Percentiles rank a stretch among this genome's conserved stretches.
These are phyloP conservation scores for Pelodytes ibericus DNA, from an alignment of 2,797 vertebrate genomes.

Conservation along the genomic window DNA sequence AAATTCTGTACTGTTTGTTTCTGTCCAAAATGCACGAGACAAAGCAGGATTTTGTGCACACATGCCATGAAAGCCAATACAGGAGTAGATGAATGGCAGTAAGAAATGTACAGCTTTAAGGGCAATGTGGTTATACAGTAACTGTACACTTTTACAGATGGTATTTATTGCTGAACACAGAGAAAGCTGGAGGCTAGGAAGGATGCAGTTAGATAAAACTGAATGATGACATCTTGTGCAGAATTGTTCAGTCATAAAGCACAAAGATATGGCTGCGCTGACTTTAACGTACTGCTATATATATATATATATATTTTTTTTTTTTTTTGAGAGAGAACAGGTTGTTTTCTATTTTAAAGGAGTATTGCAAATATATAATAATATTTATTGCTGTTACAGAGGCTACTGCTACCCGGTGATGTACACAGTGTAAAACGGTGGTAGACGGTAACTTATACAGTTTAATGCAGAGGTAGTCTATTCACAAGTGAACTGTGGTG, in stretches of 20 bases:
- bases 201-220: constrained; percentile 32
- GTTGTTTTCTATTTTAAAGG: neutral
- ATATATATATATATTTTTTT: too few relatives aligned
- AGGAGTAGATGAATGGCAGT: neutral
- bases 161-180: constrained; percentile 18
- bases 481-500: too few relatives aligned
- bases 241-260: constrained; percentile 18
- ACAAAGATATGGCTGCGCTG: neutral
- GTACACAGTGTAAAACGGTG: too few relatives aligned
- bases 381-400: neutral
- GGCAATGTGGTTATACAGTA: neutral
- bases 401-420: neutral
- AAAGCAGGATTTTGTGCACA: too few relatives aligned
- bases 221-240: constrained; percentile 23
- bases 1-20: too few relatives aligned
- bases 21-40: too few relatives aligned
- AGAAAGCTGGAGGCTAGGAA: constrained; percentile 7
- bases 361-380: neutral
- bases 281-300: constrained; percentile 14
- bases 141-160: constrained; percentile 20
- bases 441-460: too few relatives aligned
- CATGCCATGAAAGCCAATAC: too few relatives aligned
- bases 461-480: too few relatives aligned
- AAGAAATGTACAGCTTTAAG: constrained; percentile 4
- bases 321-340: constrained; percentile 11